Conservation (phyloP, 2,113 vertebrate genomes). For the Edolisoma coerulescens region DNA sequence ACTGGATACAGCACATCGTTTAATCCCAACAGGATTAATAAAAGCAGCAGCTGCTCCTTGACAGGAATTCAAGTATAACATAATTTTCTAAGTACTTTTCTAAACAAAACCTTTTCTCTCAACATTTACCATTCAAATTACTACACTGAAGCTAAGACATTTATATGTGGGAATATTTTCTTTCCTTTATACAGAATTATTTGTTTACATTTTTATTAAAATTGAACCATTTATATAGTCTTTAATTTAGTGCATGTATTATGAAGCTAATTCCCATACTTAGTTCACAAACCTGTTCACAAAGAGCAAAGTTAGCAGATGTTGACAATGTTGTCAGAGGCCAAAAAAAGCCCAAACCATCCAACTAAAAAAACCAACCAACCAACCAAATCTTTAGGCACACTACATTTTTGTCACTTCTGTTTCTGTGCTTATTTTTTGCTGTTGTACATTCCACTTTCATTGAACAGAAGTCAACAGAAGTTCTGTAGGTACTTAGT, state of each 20-base stretch:
- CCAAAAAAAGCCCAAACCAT: background rate
- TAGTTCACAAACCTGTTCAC: background rate
- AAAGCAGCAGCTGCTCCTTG: background rate
- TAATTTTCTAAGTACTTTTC: background rate
- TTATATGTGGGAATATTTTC: background rate
- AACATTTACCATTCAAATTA: background rate
- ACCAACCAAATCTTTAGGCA: background rate
- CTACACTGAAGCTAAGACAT: background rate
- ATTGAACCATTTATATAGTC: background rate
- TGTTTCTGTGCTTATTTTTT: background rate
- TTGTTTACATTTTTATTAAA: background rate
- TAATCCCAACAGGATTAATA: background rate
- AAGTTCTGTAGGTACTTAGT: background rate
- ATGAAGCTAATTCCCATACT: background rate
- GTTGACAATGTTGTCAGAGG: background rate
- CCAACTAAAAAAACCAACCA: background rate
- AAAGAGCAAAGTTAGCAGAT: background rate
- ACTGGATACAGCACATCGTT: rapidly evolving
- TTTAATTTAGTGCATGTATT: background rate
- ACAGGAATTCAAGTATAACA: background rate
- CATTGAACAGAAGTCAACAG: background rate
- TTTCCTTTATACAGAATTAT: background rate
- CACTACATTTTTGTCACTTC: background rate
- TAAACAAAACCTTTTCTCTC: background rate
- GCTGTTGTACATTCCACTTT: background rate